phyloP scores from a whole-genome alignment of 2,888 invertebrate species.

The Drosophila mimetica region DNA sequence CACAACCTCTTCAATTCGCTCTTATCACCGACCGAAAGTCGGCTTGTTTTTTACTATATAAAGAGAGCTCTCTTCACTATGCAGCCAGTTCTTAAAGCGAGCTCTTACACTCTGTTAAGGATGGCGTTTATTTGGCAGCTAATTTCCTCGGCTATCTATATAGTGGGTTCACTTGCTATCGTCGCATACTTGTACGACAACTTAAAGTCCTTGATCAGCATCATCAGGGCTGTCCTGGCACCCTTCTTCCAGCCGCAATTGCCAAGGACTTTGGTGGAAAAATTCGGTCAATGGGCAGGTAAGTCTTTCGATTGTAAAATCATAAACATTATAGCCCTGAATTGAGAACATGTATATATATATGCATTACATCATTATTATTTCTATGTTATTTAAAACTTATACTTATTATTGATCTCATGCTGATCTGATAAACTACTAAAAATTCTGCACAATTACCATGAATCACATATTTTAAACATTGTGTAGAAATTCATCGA shows the following conservation, averaged over 20 bases:
- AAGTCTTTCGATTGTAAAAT: slow-evolving; percentile 79
- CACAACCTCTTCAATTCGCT: slow-evolving; percentile 13
- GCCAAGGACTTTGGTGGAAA: slow-evolving; percentile 87
- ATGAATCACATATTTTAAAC: no score
- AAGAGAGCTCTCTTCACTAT: slow-evolving; percentile 50
- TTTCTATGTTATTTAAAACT: slow-evolving; percentile 7
- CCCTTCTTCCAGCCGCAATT: slow-evolving; percentile 88
- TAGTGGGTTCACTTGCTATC: slow-evolving; percentile 74
- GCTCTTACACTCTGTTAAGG: slow-evolving; percentile 68
- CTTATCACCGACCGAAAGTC: slow-evolving; percentile 17
- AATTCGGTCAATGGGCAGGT: slow-evolving; percentile 95
- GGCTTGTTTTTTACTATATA: slow-evolving; percentile 22
- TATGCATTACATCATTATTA: no score
- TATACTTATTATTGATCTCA: no score
- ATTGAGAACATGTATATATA: background rate
- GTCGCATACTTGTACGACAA: slow-evolving; percentile 85
- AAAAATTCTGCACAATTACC: no score
- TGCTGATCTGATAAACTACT: no score
- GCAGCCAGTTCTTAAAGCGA: slow-evolving; percentile 67
- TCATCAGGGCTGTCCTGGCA: slow-evolving; percentile 87
- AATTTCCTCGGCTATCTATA: slow-evolving; percentile 69
- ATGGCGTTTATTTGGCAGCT: slow-evolving; percentile 79
- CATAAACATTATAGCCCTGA: background rate
- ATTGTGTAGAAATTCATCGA: no score
- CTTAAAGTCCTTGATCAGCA: slow-evolving; percentile 87